Base-by-base conservation (phyloP, 2,113 vertebrate genomes). In the Periophthalmus modestus region DNA sequence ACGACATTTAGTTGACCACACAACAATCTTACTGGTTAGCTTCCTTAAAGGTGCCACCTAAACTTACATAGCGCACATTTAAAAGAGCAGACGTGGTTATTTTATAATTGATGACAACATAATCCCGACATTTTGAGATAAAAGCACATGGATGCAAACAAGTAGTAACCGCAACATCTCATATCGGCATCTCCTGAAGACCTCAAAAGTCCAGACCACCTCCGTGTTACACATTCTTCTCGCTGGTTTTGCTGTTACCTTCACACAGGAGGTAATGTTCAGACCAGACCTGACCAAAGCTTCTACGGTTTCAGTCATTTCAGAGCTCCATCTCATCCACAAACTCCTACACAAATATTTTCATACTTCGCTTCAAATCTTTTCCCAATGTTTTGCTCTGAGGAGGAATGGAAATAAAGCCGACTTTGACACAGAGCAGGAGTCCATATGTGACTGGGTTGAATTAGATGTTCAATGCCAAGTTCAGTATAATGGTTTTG, bases 291-390 rank as follows among this genome's bases (percentile, higher is more conserved):
- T 0, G 57, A 75, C 79, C 70, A 79, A 68, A 81, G 71, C 57
- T 4, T 68, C 76, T 85, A 19, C 75, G 15, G 46, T 82, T 89
- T 82, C 77, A 47, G 16, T 75, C 63, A 67, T 81, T 78, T 75
- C 48, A 14, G 52, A 58, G 65, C 61, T 13, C 23, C 33, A 57
- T 28, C 71, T 83, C 52, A 21, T 66, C 73, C 52, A 39, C 74
- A 61, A 76, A 72, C 52, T 89, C 62, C 34, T 81, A 79, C 28
- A 75, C 78, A 85, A 87, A 89, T 87, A 86, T 91, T 87, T 87
- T 89, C 69, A 52, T 75, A 74, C 81, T 77, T 69, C 19, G 59
- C 63, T 43, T 43, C 39, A 43, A 43, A 43, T 9, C 7, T 52
- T 12, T 18, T 52, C 70, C 46, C 12, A 72, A 43, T 84, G 66